Conservation (phyloP, 2,797 vertebrate genomes). For the Phyllotis vaccarum region DNA sequence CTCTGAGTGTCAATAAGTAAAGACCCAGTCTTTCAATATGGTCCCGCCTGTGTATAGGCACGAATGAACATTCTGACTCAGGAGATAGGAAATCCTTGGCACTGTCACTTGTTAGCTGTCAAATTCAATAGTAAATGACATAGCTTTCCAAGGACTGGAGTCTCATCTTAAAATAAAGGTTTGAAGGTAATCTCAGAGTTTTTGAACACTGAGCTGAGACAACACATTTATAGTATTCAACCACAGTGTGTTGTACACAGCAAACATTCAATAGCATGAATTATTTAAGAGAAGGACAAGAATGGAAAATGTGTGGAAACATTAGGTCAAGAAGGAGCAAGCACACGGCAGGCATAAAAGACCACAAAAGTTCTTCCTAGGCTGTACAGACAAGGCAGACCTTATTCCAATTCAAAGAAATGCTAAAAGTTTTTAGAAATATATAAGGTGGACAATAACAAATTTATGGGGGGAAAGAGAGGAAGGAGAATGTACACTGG, state of each 20-base stretch:
- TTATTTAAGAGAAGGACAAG: slow-evolving; percentile 35
- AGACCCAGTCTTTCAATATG: slow-evolving; percentile 25
- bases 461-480: neutral
- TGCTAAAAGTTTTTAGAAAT: slow-evolving; percentile 67
- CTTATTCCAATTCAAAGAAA: slow-evolving; percentile 53
- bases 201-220: slow-evolving; percentile 45
- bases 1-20: slow-evolving; percentile 28
- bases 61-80: slow-evolving; percentile 20
- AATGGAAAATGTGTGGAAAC: slow-evolving; percentile 7
- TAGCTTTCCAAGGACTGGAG: slow-evolving; percentile 30
- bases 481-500: neutral
- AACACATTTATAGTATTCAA: slow-evolving; percentile 26
- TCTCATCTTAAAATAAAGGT: slow-evolving; percentile 35
- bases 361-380: slow-evolving; percentile 36
- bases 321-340: slow-evolving; percentile 4
- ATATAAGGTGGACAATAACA: slow-evolving; percentile 10
- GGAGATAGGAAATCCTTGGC: neutral
- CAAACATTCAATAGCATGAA: slow-evolving; percentile 58
- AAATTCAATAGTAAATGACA: neutral
- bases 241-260: neutral
- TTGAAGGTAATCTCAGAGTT: slow-evolving; percentile 15
- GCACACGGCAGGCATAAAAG: neutral
- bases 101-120: slow-evolving; percentile 26
- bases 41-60: neutral
- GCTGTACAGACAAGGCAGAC: slow-evolving; percentile 17